phyloP scores from a whole-genome alignment of 1,140 invertebrate species.

The Saccostrea echinata region DNA sequence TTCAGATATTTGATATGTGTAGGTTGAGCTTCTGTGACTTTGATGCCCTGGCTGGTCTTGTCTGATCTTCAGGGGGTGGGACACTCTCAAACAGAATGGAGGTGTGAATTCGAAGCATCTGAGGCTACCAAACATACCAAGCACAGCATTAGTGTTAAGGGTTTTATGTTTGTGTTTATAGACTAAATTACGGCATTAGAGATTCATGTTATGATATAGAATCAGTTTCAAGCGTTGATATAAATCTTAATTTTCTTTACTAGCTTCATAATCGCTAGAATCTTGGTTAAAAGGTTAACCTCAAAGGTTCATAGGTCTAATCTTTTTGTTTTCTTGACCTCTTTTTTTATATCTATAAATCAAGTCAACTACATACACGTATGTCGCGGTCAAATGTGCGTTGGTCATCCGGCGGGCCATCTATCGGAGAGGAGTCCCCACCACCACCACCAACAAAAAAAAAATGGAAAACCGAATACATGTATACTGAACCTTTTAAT shows the following conservation, averaged over 20 bases:
- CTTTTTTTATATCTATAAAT: not conserved
- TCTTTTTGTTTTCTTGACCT: not conserved
- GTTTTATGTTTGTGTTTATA: not conserved
- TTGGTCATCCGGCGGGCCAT: too few relatives aligned
- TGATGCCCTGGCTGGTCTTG: not conserved
- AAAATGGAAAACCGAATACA: too few relatives aligned
- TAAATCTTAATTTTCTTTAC: not conserved
- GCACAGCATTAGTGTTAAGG: not conserved
- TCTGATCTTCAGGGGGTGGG: not conserved
- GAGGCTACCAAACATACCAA: not conserved
- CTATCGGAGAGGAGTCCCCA: not conserved
- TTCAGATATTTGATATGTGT: not conserved
- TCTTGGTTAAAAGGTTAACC: not conserved
- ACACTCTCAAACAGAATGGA: not conserved
- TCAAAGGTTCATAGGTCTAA: not conserved
- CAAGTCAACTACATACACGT: too few relatives aligned
- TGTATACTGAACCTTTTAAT: too few relatives aligned
- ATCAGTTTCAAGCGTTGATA: not conserved
- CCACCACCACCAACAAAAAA: too few relatives aligned
- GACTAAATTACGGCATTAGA: not conserved
- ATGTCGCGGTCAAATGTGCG: too few relatives aligned
- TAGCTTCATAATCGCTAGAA: not conserved
- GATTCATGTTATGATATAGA: not conserved
- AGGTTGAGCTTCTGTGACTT: slow-evolving; percentile 7
- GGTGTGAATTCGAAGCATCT: not conserved